These are phyloP conservation scores for Rhorus exstirpatorius DNA, from an alignment of 2,888 invertebrate genomes.

Conservation along the genomic window DNA sequence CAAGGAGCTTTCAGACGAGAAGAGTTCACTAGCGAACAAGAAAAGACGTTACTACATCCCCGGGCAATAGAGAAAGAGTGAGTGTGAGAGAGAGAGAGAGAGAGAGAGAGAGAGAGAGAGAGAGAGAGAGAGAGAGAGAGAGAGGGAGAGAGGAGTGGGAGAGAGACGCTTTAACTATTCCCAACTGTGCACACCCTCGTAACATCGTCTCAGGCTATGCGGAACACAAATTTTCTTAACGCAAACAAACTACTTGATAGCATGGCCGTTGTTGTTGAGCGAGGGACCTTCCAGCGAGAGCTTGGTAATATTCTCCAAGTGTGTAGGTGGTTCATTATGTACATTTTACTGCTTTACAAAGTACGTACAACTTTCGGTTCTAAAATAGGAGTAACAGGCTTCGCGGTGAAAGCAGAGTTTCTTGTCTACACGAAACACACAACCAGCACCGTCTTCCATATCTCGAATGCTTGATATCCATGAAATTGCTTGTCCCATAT, in stretches of 20 bases:
- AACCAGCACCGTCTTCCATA: slow-evolving; percentile 1
- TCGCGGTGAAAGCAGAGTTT: slow-evolving; percentile 1
- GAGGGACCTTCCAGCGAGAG: slow-evolving; percentile 68
- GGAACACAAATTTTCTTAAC: slow-evolving; percentile 76
- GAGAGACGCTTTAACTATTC: slow-evolving; percentile 22
- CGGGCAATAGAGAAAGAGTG: slow-evolving; percentile 8
- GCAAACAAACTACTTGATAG: slow-evolving; percentile 81
- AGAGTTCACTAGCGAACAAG: slow-evolving; percentile 46
- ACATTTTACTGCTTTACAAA: slow-evolving; percentile 52
- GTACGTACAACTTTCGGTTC: slow-evolving; percentile 30
- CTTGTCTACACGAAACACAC: not conserved
- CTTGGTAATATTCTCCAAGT: slow-evolving; percentile 58
- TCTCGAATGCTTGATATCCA: slow-evolving; percentile 12
- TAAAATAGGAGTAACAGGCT: slow-evolving; percentile 28
- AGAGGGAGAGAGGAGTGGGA: not conserved
- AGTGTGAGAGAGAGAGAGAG: not conserved
- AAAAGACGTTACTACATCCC: slow-evolving; percentile 52
- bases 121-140: not conserved
- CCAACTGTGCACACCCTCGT: slow-evolving; percentile 6
- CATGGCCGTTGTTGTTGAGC: slow-evolving; percentile 75
- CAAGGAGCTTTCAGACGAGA: slow-evolving; percentile 33
- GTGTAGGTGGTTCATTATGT: slow-evolving; percentile 35
- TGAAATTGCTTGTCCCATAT: not conserved
- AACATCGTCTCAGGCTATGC: not conserved
- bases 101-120: not conserved